Evolutionary conservation across 2,888 invertebrate genomes (phyloP).

Genomic region (Parascotia fuliginaria): DNA sequence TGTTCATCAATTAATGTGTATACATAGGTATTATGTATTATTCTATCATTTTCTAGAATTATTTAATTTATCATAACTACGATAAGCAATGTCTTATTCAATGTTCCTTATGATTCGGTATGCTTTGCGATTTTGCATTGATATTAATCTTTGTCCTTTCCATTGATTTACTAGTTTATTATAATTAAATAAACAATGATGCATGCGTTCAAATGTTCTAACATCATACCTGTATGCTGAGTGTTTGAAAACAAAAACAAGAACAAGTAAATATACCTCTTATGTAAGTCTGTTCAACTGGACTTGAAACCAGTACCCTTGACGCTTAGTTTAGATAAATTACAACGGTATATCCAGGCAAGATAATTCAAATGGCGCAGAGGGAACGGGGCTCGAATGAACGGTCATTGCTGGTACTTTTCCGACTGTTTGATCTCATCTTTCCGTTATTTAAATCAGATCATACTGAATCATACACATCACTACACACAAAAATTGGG

Average conservation of each 20-base stretch:
- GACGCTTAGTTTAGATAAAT: constrained; percentile 12
- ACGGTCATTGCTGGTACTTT: background rate
- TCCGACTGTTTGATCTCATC: constrained; percentile 9
- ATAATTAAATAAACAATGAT: constrained; percentile 52
- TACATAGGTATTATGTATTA: constrained; percentile 8
- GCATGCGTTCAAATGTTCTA: constrained; percentile 45
- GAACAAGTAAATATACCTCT: constrained; percentile 34
- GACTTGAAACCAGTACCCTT: constrained; percentile 27
- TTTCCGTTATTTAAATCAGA: background rate
- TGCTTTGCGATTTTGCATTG: too few relatives aligned
- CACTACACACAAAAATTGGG: background rate
- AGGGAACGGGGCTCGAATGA: background rate
- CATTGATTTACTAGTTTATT: constrained; percentile 51
- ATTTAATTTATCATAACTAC: constrained; percentile 1
- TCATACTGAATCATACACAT: background rate
- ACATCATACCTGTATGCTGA: constrained; percentile 42
- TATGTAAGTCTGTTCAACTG: constrained; percentile 28
- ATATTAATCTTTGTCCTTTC: constrained; percentile 33
- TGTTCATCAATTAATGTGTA: too few relatives aligned
- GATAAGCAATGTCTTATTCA: background rate
- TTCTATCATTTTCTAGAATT: constrained; percentile 26
- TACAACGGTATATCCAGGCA: constrained; percentile 6
- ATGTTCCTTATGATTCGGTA: too few relatives aligned
- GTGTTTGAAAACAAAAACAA: constrained; percentile 58
- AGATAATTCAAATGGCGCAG: background rate